Evolutionary conservation across 2,113 vertebrate genomes (phyloP).

Genomic region (Mus musculus): GRCm39 chr15:24552001-24552500

Average conservation of each 20-base stretch:
- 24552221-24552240: background rate
- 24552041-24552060: background rate
- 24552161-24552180: accelerated
- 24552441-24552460: background rate
- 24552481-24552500: background rate
- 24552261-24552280: background rate
- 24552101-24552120: background rate
- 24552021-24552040: accelerated
- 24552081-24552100: background rate
- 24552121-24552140: accelerated
- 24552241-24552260: background rate
- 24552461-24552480: background rate
- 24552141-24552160: accelerated
- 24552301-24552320: background rate
- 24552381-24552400: background rate
- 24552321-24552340: background rate
- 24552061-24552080: background rate
- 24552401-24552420: background rate
- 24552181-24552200: accelerated
- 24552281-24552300: background rate
- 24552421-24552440: background rate
- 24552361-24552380: conserved; percentile 39
- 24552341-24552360: conserved; percentile 16
- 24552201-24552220: background rate
- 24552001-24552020: background rate